A percentile compares a stretch with the other conserved stretches of the same genome.
Conservation (phyloP, 1,140 invertebrate genomes). For the Coboldia fuscipes region DNA sequence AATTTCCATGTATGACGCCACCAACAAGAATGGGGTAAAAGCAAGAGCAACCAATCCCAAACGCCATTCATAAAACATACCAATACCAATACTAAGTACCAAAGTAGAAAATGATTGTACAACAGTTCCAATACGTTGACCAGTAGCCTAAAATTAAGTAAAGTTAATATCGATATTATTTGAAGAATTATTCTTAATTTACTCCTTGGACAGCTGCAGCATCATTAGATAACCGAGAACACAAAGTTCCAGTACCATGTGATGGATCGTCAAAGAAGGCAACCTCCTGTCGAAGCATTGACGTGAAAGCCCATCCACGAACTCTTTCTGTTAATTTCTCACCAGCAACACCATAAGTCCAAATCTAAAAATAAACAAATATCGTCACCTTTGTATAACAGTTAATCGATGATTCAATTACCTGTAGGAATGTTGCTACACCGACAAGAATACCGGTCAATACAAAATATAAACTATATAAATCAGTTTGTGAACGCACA, state of each 20-base stretch:
- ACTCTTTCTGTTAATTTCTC: constrained; percentile 48
- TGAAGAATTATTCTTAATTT: too few species aligned
- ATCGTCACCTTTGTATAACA: not conserved
- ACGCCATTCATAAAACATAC: constrained; percentile 49
- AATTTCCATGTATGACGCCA: constrained; percentile 38
- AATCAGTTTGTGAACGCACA: constrained; percentile 28
- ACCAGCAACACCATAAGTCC: constrained; percentile 36
- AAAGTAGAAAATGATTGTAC: constrained; percentile 44
- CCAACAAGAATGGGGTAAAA: constrained; percentile 43
- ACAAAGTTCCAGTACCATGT: constrained; percentile 44
- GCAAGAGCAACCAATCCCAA: constrained; percentile 41
- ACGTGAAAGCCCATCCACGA: constrained; percentile 34
- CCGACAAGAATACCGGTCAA: constrained; percentile 37
- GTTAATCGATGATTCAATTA: constrained; percentile 12
- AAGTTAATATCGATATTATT: not conserved
- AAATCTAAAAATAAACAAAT: too few species aligned
- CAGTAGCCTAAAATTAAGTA: constrained; percentile 57
- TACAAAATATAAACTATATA: constrained; percentile 37
- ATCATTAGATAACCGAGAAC: constrained; percentile 46
- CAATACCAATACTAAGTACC: constrained; percentile 29
- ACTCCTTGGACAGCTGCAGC: constrained; percentile 55
- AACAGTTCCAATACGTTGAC: constrained; percentile 43
- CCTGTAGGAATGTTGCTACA: constrained; percentile 38
- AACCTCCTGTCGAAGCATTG: constrained; percentile 46
- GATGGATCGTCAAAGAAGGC: constrained; percentile 49